Evolutionary conservation across 2,797 vertebrate species (phyloP).

Genomic region (Karalla daura): DNA sequence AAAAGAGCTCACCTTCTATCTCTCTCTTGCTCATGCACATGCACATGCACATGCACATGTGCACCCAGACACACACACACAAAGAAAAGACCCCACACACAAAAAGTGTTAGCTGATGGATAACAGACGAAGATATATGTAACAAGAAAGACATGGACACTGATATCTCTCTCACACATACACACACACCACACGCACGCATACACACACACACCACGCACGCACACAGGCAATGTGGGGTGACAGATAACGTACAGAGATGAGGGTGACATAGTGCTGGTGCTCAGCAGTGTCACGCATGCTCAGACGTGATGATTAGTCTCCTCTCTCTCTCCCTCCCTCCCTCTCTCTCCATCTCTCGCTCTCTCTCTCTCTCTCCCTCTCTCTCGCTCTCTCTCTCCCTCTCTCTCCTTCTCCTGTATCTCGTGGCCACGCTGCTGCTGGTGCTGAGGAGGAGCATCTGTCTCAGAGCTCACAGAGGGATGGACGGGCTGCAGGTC

Average conservation of each 20-base stretch:
- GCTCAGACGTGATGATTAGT: slow-evolving; percentile 63
- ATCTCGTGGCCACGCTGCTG: not conserved
- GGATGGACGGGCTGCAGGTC: slow-evolving; percentile 56
- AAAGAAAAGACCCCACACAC: too few species aligned
- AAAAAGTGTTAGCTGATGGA: too few species aligned
- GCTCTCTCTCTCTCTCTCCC: not conserved
- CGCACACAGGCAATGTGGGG: not conserved
- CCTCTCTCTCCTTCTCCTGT: slow-evolving; percentile 4
- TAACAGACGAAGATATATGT: too few species aligned
- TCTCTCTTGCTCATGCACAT: not conserved
- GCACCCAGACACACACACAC: too few species aligned
- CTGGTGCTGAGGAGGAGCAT: slow-evolving; percentile 55
- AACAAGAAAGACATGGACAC: too few species aligned
- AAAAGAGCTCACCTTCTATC: too few species aligned
- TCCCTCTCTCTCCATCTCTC: slow-evolving; percentile 4
- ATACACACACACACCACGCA: slow-evolving; percentile 23
- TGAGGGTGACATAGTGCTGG: slow-evolving; percentile 8
- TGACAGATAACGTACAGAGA: slow-evolving; percentile 26
- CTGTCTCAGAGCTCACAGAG: slow-evolving; percentile 45
- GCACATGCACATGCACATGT: not conserved
- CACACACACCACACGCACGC: not conserved
- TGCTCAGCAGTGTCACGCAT: slow-evolving; percentile 63
- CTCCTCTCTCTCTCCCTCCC: not conserved
- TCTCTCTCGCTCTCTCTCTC: not conserved
- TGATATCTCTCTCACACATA: not conserved